Evolutionary conservation across 2,888 invertebrate species (phyloP), one percentile per base, ranked within the genome.

Genomic region (Camponotus fellah): DNA sequence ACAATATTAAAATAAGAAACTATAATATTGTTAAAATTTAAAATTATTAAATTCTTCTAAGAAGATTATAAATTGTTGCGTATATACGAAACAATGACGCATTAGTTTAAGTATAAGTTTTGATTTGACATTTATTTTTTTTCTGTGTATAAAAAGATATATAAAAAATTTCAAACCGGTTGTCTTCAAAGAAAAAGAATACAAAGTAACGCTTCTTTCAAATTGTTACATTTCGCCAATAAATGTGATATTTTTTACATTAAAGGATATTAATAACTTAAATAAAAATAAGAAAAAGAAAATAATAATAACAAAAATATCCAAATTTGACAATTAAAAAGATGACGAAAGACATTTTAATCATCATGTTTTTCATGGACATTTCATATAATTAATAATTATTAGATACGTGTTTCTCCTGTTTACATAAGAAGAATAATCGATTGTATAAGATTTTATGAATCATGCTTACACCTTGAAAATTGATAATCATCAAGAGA

Each of bases 201-300:
- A 26, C 21, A 34, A 34, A 8, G 21, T 37, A 10, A n/a, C 12
- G n/a, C 12, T 65, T 74, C 10, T 76, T 65, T 43, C 46, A 49
- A 10, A 46, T 65, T 76, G 65, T 6, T 49, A 1, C 14, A n/a
- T n/a, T 64, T 64, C 10, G 6, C 37, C 6, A 43, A 37, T 37
- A 10, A 14, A 43, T 60, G 32, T 43, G n/a, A 46, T 14, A 65
- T 0, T 34, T 60, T 37, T 37, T 2, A 26, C 26, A 46, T 65
- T 17, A 65, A 65, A 64, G 17, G 6, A 1, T 58, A 58, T 72
- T 60, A 60, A 37, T n/a, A 49, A 65, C 65, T 64, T 46, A 14
- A 37, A 64, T 64, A 26, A 26, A 26, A 26, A 26, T 26, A 26
- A 26, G 26, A 26, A 26, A 26, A 26, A 26, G 1, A 26, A 26